Conservation (phyloP, 1,140 invertebrate species). For the Gonioctena quinquepunctata region DNA sequence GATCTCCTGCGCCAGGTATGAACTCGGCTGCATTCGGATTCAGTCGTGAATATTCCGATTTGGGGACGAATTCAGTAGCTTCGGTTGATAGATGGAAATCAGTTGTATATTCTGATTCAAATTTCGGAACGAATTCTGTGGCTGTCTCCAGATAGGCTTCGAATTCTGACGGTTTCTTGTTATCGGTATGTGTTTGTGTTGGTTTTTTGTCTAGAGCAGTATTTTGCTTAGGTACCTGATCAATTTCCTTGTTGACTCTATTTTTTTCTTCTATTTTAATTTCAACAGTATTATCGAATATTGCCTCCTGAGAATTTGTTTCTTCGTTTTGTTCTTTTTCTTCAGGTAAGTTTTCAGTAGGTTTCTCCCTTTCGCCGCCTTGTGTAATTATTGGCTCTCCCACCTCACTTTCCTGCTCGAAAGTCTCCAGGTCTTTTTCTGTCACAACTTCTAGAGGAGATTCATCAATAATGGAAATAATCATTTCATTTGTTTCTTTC, state of each 20-base stretch:
- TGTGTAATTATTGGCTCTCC: too few species aligned
- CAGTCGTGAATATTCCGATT: constrained; percentile 45
- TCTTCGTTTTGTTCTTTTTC: too few species aligned
- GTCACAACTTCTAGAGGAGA: too few species aligned
- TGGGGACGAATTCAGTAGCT: constrained; percentile 44
- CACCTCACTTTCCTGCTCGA: too few species aligned
- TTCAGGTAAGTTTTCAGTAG: neutral
- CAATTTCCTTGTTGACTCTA: neutral
- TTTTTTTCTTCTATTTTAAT: neutral
- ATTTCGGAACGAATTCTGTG: neutral
- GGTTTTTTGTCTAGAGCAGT: neutral
- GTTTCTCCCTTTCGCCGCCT: too few species aligned
- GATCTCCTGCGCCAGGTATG: constrained; percentile 37
- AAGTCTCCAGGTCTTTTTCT: too few species aligned
- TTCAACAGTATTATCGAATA: too few species aligned
- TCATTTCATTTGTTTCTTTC: too few species aligned
- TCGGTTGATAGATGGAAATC: neutral
- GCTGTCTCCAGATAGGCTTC: constrained; percentile 42
- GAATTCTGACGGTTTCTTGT: constrained; percentile 36
- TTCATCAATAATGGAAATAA: too few species aligned
- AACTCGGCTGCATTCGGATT: constrained; percentile 53
- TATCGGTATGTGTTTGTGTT: neutral
- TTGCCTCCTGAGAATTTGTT: too few species aligned
- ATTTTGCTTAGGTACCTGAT: neutral
- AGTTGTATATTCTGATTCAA: neutral